phyloP scores from a whole-genome alignment of 2,113 vertebrate species.

The Lepidothrix coronata region DNA sequence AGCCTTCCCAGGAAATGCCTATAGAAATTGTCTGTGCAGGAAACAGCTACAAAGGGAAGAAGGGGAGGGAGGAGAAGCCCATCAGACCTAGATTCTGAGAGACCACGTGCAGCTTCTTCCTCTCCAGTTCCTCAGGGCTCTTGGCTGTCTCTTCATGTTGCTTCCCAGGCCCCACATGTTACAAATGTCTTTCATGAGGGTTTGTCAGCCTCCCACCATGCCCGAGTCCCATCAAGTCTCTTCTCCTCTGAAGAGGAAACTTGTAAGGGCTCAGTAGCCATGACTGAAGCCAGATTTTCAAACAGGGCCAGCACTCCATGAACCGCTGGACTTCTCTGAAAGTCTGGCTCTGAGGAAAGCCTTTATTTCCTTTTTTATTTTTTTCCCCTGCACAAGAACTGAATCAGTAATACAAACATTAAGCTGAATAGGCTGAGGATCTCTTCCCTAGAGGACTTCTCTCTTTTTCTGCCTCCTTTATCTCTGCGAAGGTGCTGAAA shows the following conservation, averaged over 20 bases:
- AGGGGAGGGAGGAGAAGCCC: not conserved
- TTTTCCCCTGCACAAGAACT: not conserved
- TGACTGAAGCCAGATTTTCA: conserved; percentile 14
- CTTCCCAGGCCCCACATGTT: conserved; percentile 2
- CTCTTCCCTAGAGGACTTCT: not conserved
- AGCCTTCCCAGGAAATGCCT: not conserved
- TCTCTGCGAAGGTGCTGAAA: not conserved
- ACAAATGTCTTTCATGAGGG: conserved; percentile 9
- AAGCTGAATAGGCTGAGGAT: not conserved
- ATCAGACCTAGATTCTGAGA: not conserved
- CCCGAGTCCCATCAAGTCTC: not conserved
- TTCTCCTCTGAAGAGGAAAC: not conserved
- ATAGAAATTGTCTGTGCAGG: not conserved
- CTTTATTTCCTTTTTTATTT: not conserved
- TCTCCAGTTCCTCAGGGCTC: not conserved
- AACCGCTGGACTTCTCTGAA: not conserved
- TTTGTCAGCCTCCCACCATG: not conserved
- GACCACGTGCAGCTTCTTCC: not conserved
- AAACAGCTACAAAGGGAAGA: not conserved
- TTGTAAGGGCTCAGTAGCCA: conserved; percentile 17
- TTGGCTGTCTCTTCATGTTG: not conserved
- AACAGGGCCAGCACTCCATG: not conserved
- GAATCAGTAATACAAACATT: not conserved
- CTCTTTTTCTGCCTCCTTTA: not conserved
- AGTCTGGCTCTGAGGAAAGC: not conserved